Base-by-base conservation (phyloP, 1,140 invertebrate species). In the Drosophila asahinai region DNA sequence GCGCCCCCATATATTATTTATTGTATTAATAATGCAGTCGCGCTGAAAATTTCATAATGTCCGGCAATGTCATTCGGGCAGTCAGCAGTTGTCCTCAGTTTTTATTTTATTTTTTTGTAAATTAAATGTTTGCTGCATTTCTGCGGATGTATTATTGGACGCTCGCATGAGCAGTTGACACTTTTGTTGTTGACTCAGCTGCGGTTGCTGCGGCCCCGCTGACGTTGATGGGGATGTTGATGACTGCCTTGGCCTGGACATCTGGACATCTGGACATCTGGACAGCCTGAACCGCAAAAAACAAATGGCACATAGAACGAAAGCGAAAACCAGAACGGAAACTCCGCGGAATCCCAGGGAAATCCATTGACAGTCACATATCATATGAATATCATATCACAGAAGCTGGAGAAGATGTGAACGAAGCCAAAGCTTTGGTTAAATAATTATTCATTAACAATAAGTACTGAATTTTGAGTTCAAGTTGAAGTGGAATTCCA, bases 11-110 rank as follows among this genome's bases (percentile, higher is more conserved):
- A 73, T 80, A 86, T 73, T 83, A 87, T 87, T 83, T 78, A 80
- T 73, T 77, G 42, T 67, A 80, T 86, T 77, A 87, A 83, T 87
- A 87, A 83, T 83, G 81, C 83, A 89, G 68, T 51, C 57, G 57
- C 49, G 77, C 54, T 83, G 77, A 80, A 89, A 89, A 70, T 89
- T 77, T 70, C 67, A 86, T 89, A 83, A 89, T 83, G 72, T 73
- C 67, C 55, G 51, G 81, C 80, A 61, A 49, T 87, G 80, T 77
- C 83, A 73, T 52, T 62, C 66, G 65, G 65, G 48, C 77, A 68
- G 49, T 71, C 76, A 45, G 62, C 48, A 60, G 55, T 76, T 55
- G 62, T 38, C 14, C 17, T 42, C 17, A 2, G 14, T n/a, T 36
- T 40, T 17, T 22, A 22, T 60, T 59, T 42, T 15, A 19, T 14